A percentile compares a stretch with the other conserved stretches of the same genome.
Conservation (phyloP, 2,797 vertebrate genomes). For the Bovichtus variegatus region DNA sequence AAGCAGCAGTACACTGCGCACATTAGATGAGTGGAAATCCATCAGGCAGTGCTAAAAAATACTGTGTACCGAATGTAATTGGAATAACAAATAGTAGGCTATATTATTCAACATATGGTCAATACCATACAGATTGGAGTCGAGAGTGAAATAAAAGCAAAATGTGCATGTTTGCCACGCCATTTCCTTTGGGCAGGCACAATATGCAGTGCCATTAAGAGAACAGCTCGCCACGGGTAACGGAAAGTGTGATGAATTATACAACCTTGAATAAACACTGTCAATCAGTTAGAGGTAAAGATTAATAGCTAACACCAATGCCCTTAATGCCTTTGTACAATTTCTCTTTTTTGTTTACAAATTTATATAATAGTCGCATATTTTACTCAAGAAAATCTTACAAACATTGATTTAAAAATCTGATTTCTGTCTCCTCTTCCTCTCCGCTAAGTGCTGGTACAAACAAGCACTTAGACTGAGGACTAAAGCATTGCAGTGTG, state of each 20-base stretch:
- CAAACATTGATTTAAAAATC: constrained; percentile 63
- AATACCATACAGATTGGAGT: constrained; percentile 75
- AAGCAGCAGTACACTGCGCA: constrained; percentile 74
- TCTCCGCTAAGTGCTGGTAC: constrained; percentile 73
- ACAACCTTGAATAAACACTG: constrained; percentile 67
- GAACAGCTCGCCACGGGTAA: constrained; percentile 61
- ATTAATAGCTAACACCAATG: constrained; percentile 57
- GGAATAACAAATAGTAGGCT: constrained; percentile 79
- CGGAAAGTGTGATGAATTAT: constrained; percentile 72
- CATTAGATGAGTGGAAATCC: constrained; percentile 81
- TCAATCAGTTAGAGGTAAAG: constrained; percentile 68
- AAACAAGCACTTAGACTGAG: constrained; percentile 75
- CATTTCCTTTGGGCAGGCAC: constrained; percentile 68
- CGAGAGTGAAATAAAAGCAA: constrained; percentile 56
- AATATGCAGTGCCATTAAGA: constrained; percentile 67
- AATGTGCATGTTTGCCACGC: constrained; percentile 70
- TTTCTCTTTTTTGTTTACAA: constrained; percentile 43
- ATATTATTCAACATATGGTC: constrained; percentile 80
- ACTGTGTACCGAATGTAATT: constrained; percentile 75
- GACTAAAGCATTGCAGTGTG: constrained; percentile 72
- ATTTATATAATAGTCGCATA: constrained; percentile 45
- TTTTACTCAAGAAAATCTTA: constrained; percentile 21
- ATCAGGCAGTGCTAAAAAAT: constrained; percentile 79
- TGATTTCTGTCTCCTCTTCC: constrained; percentile 54
- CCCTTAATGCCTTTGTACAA: constrained; percentile 31